Base-by-base conservation (phyloP, 1,140 invertebrate genomes). In the Nephila pilipes region DNA sequence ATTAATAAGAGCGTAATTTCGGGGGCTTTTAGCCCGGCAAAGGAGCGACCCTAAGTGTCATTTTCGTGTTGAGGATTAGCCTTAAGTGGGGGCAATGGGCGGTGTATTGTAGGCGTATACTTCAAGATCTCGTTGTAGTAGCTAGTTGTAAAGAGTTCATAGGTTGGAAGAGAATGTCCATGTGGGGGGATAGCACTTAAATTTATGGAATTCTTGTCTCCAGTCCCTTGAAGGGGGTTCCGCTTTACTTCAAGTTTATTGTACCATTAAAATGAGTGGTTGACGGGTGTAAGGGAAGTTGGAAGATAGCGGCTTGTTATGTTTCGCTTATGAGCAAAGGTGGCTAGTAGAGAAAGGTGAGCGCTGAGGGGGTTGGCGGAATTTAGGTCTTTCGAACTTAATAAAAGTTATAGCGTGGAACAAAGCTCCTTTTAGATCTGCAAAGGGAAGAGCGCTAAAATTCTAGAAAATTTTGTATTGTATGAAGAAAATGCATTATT, bases 1-100 rank as follows among this genome's bases (percentile, higher is more conserved):
- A 83, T 83, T 83, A 83, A 83, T 83, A 83, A 83, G 81, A 57
- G 54, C 46, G 81, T 83, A 54, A 83, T 83, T 83, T 57, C 20
- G 54, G 81, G 81, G 81, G 38, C 81, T 55, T 83, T 83, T 83
- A 83, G 54, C 46, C 46, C 46, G 6, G 46, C 46, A 10, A 46
- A 46, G 46, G 54, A 55, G 54, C 22, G n/a, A 29, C 25, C 54
- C 81, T 29, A 25, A 83, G 81, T 83, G 81, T 83, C 81, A 83
- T 83, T 83, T 83, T 83, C 81, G 29, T 83, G 54, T 32, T 14
- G 46, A 55, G 81, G 81, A 55, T 83, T 83, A 83, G 81, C 55
- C 54, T 55, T 83, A 83, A 83, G 81, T 83, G n/a, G 54, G 81
- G 81, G 22, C 38, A 83, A 83, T 22, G 81, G 81, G 38, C 14